Conservation (phyloP, 2,797 vertebrate genomes). For the Peromyscus nudipes region DNA sequence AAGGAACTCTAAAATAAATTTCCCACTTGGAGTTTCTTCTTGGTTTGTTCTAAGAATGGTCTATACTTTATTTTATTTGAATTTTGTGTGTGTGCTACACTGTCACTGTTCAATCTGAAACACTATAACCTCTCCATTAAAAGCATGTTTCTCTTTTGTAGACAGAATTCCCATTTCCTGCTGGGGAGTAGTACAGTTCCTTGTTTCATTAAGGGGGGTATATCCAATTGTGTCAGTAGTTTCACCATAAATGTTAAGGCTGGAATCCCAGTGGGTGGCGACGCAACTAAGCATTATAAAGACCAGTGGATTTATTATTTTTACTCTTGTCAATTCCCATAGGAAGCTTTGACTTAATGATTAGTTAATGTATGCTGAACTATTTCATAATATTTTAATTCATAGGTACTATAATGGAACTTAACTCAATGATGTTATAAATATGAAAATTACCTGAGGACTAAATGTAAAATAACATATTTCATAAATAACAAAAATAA, state of each 20-base stretch:
- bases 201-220: not conserved
- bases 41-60: not conserved
- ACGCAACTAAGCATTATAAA: not conserved
- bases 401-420: not conserved
- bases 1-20: conserved; percentile 6
- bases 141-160: not conserved
- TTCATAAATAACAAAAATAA: not conserved
- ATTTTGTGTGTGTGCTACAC: not conserved
- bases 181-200: not conserved
- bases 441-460: not conserved
- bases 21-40: conserved; percentile 9
- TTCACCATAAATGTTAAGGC: not conserved
- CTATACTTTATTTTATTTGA: not conserved
- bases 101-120: not conserved
- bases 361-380: not conserved
- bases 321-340: not conserved
- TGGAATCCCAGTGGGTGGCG: not conserved
- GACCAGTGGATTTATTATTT: not conserved
- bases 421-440: not conserved
- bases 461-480: not conserved
- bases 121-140: not conserved
- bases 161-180: conserved; percentile 29
- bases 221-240: not conserved
- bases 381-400: not conserved
- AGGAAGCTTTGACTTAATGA: not conserved